Conservation (phyloP, 2,888 invertebrate species). For the Coenonympha arcania region DNA sequence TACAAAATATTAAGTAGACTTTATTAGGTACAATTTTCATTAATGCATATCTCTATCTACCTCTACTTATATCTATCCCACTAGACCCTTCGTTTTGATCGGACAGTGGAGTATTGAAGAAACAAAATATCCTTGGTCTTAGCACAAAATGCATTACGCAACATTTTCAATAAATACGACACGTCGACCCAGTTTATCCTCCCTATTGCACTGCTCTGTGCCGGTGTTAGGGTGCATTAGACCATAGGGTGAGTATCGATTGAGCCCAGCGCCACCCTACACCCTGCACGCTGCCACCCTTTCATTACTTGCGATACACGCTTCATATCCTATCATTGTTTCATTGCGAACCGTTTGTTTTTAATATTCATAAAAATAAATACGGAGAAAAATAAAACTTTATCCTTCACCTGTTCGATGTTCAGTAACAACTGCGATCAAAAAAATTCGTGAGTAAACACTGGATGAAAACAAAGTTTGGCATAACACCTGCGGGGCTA, state of each 20-base stretch:
- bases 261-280: too few species aligned
- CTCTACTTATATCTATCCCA: too few species aligned
- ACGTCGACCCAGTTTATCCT: constrained; percentile 30
- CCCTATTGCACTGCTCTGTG: constrained; percentile 31
- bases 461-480: too few species aligned
- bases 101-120: background rate
- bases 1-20: too few species aligned
- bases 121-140: background rate
- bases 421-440: too few species aligned
- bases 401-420: too few species aligned
- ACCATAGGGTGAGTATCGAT: constrained; percentile 68
- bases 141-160: constrained; percentile 6
- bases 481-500: too few species aligned
- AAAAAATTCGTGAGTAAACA: too few species aligned
- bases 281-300: constrained; percentile 46
- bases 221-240: constrained; percentile 57
- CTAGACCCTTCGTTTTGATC: background rate
- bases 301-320: constrained; percentile 54
- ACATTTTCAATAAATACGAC: constrained; percentile 23
- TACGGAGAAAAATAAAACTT: too few species aligned
- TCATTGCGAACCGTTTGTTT: constrained; percentile 30
- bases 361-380: constrained; percentile 10
- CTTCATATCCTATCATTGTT: constrained; percentile 45
- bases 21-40: too few species aligned
- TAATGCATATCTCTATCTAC: too few species aligned